These are phyloP conservation scores for Clanis bilineata DNA, from an alignment of 2,888 invertebrate species.

Conservation along the genomic window DNA sequence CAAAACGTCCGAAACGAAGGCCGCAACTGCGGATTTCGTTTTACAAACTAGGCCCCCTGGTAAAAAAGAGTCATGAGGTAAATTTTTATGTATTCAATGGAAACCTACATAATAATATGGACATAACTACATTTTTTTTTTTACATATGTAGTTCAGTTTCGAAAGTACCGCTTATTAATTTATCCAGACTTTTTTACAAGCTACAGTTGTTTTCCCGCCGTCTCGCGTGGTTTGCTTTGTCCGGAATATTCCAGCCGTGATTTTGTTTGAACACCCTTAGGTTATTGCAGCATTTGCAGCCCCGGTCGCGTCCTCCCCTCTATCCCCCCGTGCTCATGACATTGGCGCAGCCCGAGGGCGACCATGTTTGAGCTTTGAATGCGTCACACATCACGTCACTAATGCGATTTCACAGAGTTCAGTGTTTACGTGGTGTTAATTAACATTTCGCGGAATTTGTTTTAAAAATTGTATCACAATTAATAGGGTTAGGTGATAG, in stretches of 20 bases:
- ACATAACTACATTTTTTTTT: too few species aligned
- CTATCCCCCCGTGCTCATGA: neutral
- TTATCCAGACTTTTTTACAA: neutral
- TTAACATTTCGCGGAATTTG: neutral
- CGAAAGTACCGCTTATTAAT: neutral
- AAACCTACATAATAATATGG: too few species aligned
- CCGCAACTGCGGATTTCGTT: too few species aligned
- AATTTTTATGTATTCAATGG: too few species aligned
- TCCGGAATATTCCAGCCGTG: neutral
- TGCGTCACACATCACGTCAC: neutral
- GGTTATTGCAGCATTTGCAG: neutral
- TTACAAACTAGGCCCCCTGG: too few species aligned
- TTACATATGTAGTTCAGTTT: too few species aligned
- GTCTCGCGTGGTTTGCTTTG: neutral
- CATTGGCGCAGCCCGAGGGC: neutral
- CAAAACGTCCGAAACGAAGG: too few species aligned
- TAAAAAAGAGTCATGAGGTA: too few species aligned
- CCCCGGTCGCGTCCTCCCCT: neutral
- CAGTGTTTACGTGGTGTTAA: neutral
- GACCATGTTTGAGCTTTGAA: neutral
- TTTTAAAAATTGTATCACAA: neutral
- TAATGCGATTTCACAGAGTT: slow-evolving; percentile 1
- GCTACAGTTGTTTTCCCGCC: neutral
- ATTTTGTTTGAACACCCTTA: neutral
- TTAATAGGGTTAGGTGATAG: neutral